Evolutionary conservation across 2,113 vertebrate genomes (phyloP), one percentile per base, ranked within the genome.

Genomic region (Tapirus terrestris): DNA sequence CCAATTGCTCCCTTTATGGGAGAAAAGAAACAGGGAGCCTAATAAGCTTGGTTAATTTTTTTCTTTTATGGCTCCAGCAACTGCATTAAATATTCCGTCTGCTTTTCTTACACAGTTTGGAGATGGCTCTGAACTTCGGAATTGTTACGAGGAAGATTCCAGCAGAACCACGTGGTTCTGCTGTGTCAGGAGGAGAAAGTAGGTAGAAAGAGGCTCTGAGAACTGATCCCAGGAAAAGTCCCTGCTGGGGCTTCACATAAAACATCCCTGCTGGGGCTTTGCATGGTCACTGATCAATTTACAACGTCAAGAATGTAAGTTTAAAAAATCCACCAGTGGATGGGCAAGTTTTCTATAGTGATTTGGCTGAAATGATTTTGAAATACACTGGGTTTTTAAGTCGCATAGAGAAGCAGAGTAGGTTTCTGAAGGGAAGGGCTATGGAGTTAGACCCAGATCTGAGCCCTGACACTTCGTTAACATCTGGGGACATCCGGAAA

Each of bases 41-140:
- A 97, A 98, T 98, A 96, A 97, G 95, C 82, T 96, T 98, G 95
- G 89, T 95, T 97, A 97, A 97, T 98, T 97, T 97, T 98, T 97
- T 97, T 96, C 86, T 96, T 98, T 98, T 97, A 97, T 94, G 48
- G 70, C 82, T 95, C 80, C 31, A 95, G 92, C 13, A 87, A 96
- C 96, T 92, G 92, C 94, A 96, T 60, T 97, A 97, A 97, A 97
- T 97, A 97, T 87, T 90, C 92, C 0, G 0, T 94, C 93, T 97
- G 97, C 96, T 97, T 96, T 94, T 94, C 96, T 92, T 96, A 67
- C 0, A 12, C 58, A 81, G 79, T 63, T 96, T 81, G 45, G 70
- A 95, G 82, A 65, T 10, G 27, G 4, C 39, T 94, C 70, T 92
- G 92, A 77, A 67, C 43, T 93, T 95, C 21, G 0, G 23, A 61